Base-by-base conservation (phyloP, 2,113 vertebrate species). In the Myotis yumanensis region DNA sequence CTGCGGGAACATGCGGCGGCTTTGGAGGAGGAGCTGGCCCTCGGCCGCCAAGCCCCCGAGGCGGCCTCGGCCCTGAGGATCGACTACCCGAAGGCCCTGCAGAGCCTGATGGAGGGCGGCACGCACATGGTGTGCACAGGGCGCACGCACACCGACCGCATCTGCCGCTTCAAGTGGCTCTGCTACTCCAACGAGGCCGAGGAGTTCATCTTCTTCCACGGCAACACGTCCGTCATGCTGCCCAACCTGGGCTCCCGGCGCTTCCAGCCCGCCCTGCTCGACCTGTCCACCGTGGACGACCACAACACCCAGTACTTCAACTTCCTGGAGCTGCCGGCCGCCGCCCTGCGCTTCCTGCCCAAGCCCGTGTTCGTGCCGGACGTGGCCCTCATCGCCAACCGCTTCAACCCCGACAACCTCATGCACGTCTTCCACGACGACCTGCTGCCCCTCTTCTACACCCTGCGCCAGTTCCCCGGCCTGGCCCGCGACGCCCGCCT, bases 291-390 rank as follows among this genome's bases (percentile, higher is more conserved):
- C 0, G 99, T 99, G 72, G 99, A 99, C 92, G 99, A 99, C 98
- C 99, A 99, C 98, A 99, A 99, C 94, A 99, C 99, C 0, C 99
- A 99, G 97, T 99, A 99, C 97, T 99, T 99, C 97, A 99, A 99
- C 97, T 99, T 99, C 25, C 97, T 99, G 96, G 99, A 99, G 96
- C 98, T 99, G 93, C 99, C 99, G 0, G 99, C 99, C 9, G 98
- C 98, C 2, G 99, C 99, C 0, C 97, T 99, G 90, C 99, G 99
- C 92, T 99, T 99, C 73, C 98, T 99, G 99, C 99, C 99, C 77
- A 99, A 99, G 95, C 99, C 99, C 0, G 99, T 99, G 92, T 99
- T 99, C 0, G 99, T 99, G 94, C 99, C 99, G 0, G 99, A 99
- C 2, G 99, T 99, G 96, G 99, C 99, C 0, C 98, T 99, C 57